These are phyloP conservation scores for Nymphalis urticae DNA, from an alignment of 2,888 invertebrate species.

Conservation along the genomic window DNA sequence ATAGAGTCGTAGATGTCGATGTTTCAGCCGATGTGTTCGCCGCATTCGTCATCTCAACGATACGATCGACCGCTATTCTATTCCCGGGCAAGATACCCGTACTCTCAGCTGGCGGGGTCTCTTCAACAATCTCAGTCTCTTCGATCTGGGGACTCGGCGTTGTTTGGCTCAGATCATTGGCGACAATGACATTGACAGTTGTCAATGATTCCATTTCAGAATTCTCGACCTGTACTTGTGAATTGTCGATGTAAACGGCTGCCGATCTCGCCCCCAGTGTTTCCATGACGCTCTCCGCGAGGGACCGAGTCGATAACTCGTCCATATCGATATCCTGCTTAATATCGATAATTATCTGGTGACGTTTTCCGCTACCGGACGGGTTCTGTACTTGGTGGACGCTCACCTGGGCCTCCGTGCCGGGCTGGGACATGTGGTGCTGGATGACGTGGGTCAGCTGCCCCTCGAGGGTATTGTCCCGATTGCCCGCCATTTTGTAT, in stretches of 20 bases:
- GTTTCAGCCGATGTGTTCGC: constrained; percentile 49
- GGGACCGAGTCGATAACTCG: constrained; percentile 70
- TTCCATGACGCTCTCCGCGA: constrained; percentile 80
- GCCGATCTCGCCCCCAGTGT: constrained; percentile 74
- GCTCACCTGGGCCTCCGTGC: constrained; percentile 72
- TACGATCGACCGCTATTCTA: constrained; percentile 68
- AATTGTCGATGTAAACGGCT: constrained; percentile 75
- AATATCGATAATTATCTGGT: constrained; percentile 78
- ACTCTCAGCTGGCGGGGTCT: constrained; percentile 50
- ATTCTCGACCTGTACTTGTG: constrained; percentile 59
- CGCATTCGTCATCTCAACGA: constrained; percentile 66
- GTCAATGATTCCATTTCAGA: constrained; percentile 72
- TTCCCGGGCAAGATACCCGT: constrained; percentile 59
- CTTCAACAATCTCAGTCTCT: constrained; percentile 50
- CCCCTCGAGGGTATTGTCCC: constrained; percentile 61
- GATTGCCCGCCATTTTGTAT: constrained; percentile 66
- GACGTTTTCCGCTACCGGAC: constrained; percentile 69
- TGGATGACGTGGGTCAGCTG: constrained; percentile 74
- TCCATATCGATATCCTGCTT: constrained; percentile 78
- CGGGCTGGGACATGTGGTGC: constrained; percentile 68
- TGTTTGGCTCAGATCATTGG: constrained; percentile 64
- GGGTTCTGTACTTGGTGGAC: constrained; percentile 73
- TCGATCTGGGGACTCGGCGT: constrained; percentile 55
- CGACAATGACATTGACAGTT: constrained; percentile 76
- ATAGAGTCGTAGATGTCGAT: constrained; percentile 54